These are phyloP conservation scores for Arion vulgaris DNA, from an alignment of 1,140 invertebrate genomes.

Conservation along the genomic window DNA sequence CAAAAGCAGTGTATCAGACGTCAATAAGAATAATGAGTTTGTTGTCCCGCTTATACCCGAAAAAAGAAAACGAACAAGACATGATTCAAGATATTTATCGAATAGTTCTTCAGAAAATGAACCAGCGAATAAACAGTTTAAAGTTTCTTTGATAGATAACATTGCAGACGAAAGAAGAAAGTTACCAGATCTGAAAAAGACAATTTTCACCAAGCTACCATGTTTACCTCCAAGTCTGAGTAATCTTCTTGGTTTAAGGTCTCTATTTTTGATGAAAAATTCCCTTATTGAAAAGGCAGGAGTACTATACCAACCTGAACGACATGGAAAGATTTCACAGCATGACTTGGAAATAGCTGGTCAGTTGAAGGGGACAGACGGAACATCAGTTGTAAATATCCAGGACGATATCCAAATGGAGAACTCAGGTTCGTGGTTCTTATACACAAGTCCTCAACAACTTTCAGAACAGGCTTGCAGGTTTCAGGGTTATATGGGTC, in stretches of 20 bases:
- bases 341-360: background rate
- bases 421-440: background rate
- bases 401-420: background rate
- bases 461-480: background rate
- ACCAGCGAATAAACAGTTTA: background rate
- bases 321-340: background rate
- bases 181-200: background rate
- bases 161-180: background rate
- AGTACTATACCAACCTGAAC: background rate
- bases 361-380: background rate
- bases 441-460: background rate
- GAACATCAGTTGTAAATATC: background rate
- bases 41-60: background rate
- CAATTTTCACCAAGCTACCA: background rate
- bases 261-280: conserved; percentile 6
- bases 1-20: background rate
- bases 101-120: background rate
- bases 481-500: background rate
- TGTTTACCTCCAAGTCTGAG: background rate
- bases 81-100: background rate
- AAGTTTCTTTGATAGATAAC: background rate
- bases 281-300: background rate
- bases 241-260: background rate
- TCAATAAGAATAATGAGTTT: background rate
- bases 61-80: background rate